phyloP scores from a whole-genome alignment of 2,113 vertebrate species.

The Xiphorhynchus elegans region DNA sequence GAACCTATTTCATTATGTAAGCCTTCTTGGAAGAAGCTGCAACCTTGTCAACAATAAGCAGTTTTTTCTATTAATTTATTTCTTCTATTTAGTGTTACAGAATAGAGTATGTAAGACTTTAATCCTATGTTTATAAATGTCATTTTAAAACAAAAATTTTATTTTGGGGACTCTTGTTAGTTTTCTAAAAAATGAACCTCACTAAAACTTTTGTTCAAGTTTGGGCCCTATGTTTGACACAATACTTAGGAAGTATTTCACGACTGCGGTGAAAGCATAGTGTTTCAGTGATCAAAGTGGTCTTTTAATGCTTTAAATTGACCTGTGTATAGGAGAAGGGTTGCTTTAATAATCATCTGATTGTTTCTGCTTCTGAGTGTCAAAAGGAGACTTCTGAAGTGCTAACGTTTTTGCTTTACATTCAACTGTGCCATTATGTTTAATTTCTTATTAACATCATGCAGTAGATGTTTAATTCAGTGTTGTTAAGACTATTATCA shows the following conservation, averaged over 20 bases:
- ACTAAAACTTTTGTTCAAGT: background rate
- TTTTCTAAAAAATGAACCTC: background rate
- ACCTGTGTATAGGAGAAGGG: background rate
- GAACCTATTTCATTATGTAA: background rate
- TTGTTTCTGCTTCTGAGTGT: background rate
- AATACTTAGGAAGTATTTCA: background rate
- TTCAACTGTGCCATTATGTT: background rate
- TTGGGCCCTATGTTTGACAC: background rate
- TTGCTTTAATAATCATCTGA: background rate
- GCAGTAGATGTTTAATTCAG: background rate
- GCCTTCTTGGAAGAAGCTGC: background rate
- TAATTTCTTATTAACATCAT: background rate
- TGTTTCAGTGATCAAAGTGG: background rate
- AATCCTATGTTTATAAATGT: background rate
- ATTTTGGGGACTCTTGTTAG: background rate
- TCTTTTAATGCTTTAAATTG: background rate
- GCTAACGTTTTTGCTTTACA: accelerated
- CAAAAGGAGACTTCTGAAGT: background rate
- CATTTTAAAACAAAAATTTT: background rate
- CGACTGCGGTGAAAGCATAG: background rate
- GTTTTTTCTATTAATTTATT: background rate
- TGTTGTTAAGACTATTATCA: background rate
- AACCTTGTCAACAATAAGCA: background rate
- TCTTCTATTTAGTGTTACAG: background rate
- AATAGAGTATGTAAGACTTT: background rate